phyloP scores from a whole-genome alignment of 2,888 invertebrate genomes.

The Nineta flava region DNA sequence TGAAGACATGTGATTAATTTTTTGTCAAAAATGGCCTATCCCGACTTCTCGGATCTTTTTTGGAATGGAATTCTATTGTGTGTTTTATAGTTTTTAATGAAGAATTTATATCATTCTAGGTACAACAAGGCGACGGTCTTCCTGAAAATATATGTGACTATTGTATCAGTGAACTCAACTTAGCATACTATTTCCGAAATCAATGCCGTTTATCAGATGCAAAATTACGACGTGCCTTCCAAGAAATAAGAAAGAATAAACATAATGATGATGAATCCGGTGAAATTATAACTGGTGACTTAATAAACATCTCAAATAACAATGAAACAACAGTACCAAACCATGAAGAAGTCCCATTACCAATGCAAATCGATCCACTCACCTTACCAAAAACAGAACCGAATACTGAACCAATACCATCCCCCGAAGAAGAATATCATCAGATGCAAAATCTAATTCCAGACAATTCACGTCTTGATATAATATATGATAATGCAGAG shows the following conservation, averaged over 20 bases:
- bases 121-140: constrained; percentile 6
- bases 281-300: not conserved
- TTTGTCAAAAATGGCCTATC: too few relatives aligned
- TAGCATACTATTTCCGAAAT: constrained; percentile 5
- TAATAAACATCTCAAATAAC: not conserved
- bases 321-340: not conserved
- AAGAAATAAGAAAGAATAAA: too few relatives aligned
- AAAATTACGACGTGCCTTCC: constrained; percentile 1
- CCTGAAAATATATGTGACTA: constrained; percentile 8
- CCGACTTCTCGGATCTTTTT: too few relatives aligned
- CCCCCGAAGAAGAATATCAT: too few relatives aligned
- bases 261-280: not conserved
- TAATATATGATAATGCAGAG: not conserved
- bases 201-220: constrained; percentile 3
- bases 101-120: not conserved
- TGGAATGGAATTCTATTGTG: too few relatives aligned
- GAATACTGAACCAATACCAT: not conserved
- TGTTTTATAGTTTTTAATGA: too few relatives aligned
- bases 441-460: not conserved
- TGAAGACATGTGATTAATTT: too few relatives aligned
- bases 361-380: not conserved
- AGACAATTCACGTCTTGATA: too few relatives aligned
- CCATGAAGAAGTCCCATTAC: not conserved
- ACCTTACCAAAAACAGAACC: not conserved
- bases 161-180: constrained; percentile 6